These are phyloP conservation scores for Coluber constrictor DNA, from an alignment of 2,797 vertebrate species.

Conservation along the genomic window DNA sequence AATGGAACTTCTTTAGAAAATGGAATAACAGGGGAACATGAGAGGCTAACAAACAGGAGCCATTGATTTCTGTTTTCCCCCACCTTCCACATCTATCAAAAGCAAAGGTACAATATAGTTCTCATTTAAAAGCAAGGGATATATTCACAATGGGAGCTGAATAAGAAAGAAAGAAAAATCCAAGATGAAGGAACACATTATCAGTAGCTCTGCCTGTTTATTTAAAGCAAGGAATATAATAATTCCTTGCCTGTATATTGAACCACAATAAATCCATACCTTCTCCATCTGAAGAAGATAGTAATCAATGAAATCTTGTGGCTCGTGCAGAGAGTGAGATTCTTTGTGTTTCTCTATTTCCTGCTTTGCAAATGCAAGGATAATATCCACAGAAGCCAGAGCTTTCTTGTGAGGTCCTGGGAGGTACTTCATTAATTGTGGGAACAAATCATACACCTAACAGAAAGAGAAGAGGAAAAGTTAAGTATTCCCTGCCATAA, in stretches of 20 bases:
- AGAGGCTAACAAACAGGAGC: background rate
- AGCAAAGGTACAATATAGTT: background rate
- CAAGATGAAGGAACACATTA: background rate
- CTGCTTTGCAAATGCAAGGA: background rate
- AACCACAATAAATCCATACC: background rate
- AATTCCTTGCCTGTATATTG: background rate
- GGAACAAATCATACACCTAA: slow-evolving; percentile 4
- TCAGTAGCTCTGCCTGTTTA: background rate
- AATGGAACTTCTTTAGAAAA: too few relatives aligned
- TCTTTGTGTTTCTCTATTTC: slow-evolving; percentile 28
- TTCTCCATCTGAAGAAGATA: slow-evolving; percentile 40
- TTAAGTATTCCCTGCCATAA: background rate
- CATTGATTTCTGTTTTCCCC: background rate
- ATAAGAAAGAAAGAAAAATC: background rate
- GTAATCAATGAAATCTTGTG: slow-evolving; percentile 29
- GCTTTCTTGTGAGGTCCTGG: slow-evolving; percentile 10
- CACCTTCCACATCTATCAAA: background rate
- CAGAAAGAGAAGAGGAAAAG: background rate
- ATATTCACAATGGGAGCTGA: background rate
- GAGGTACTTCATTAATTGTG: background rate
- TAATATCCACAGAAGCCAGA: background rate
- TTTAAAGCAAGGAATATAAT: background rate
- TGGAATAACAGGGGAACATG: background rate
- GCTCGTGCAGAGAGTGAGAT: background rate
- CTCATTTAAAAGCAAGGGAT: background rate